A percentile compares a stretch with the other conserved stretches of the same genome.
Evolutionary conservation across 2,113 vertebrate genomes (phyloP).

Genomic region (Columba livia): DNA sequence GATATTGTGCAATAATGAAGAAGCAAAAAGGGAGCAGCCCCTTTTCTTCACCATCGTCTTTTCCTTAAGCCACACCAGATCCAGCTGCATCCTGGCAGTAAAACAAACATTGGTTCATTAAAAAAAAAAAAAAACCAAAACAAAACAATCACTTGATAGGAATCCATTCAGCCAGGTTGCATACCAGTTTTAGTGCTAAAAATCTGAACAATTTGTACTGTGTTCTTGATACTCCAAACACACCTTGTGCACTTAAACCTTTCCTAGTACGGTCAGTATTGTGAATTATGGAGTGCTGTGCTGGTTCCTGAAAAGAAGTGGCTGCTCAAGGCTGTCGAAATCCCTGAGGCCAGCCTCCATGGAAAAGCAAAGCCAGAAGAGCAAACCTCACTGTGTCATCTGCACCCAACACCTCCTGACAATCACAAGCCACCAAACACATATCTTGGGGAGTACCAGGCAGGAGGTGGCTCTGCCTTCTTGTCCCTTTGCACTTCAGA

Average conservation of each 20-base stretch:
- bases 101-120: background rate
- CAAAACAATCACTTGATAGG: background rate
- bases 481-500: background rate
- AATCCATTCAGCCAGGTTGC: background rate
- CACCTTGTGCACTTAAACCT: background rate
- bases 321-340: background rate
- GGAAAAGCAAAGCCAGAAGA: background rate
- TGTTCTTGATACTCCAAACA: background rate
- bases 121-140: background rate
- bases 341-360: background rate
- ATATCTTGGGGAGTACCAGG: accelerated
- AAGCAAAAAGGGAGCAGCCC: accelerated
- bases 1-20: background rate
- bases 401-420: background rate
- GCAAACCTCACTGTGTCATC: accelerated
- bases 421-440: background rate
- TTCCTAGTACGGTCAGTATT: background rate
- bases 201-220: background rate
- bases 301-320: background rate
- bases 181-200: background rate
- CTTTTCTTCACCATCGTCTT: background rate
- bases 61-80: background rate
- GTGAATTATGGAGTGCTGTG: background rate
- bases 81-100: background rate
- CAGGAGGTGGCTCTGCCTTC: background rate